phyloP scores from a whole-genome alignment of 2,888 invertebrate genomes.

The Sisyra terminalis region DNA sequence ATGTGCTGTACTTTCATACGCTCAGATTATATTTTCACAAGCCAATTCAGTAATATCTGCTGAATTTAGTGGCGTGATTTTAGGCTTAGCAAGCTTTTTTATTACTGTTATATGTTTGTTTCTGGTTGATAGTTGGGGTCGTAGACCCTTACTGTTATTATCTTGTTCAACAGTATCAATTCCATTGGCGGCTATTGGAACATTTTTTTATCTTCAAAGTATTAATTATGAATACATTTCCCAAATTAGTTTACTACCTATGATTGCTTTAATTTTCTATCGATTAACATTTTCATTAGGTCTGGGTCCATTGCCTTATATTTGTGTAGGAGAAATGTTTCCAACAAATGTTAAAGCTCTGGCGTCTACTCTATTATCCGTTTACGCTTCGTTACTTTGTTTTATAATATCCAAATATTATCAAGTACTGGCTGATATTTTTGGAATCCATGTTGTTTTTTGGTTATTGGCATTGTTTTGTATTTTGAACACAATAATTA shows the following conservation, averaged over 20 bases:
- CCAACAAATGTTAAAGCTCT: conserved; percentile 15
- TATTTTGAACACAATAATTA: conserved; percentile 9
- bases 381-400: conserved; percentile 6
- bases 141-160: not conserved
- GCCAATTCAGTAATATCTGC: conserved; percentile 11
- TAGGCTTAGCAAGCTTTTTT: not conserved
- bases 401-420: conserved; percentile 9
- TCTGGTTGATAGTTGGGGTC: conserved; percentile 2
- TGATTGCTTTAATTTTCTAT: conserved; percentile 10
- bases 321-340: conserved; percentile 21
- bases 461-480: conserved; percentile 9
- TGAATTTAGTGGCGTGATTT: conserved; percentile 3
- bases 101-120: not conserved
- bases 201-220: conserved; percentile 2
- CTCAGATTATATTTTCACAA: conserved; percentile 36
- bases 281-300: conserved; percentile 15
- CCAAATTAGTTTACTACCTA: conserved; percentile 9
- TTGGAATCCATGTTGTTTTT: conserved; percentile 10
- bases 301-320: conserved; percentile 21
- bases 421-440: conserved; percentile 10
- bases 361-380: conserved; percentile 7
- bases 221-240: conserved; percentile 8
- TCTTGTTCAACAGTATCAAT: conserved; percentile 1
- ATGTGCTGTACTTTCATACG: conserved; percentile 36
- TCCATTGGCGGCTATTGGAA: conserved; percentile 2